Evolutionary conservation across 2,888 invertebrate species (phyloP).

Genomic region (Leptopterna dolabrata): DNA sequence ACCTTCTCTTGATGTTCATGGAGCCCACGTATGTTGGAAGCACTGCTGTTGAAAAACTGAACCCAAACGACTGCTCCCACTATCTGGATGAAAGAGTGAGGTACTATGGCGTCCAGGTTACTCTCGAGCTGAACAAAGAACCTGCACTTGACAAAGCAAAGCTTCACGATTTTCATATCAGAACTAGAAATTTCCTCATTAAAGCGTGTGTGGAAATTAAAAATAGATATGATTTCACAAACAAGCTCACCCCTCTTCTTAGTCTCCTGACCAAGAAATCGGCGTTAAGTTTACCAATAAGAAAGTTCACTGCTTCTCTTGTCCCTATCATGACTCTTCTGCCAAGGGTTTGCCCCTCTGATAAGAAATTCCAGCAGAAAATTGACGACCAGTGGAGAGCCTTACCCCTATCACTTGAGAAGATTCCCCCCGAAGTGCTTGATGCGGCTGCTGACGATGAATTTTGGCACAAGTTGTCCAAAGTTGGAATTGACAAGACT

Average conservation of each 20-base stretch:
- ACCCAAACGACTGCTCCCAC: neutral
- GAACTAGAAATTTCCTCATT: conserved; percentile 20
- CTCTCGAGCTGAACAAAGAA: neutral
- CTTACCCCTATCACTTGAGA: neutral
- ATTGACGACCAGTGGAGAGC: conserved; percentile 12
- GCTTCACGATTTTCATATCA: neutral
- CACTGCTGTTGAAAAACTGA: neutral
- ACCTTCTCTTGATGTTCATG: conserved; percentile 3
- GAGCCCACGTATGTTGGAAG: neutral
- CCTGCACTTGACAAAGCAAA: neutral
- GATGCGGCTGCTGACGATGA: neutral
- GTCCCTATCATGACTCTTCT: neutral
- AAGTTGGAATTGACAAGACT: neutral
- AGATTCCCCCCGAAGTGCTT: neutral
- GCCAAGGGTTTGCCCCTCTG: neutral
- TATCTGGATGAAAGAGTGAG: neutral
- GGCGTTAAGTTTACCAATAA: neutral
- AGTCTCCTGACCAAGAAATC: neutral
- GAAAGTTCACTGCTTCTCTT: conserved; percentile 18
- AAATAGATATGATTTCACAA: conserved; percentile 4
- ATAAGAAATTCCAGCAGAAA: neutral
- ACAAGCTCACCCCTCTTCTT: neutral
- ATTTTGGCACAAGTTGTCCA: conserved; percentile 1
- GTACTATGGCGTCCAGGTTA: neutral
- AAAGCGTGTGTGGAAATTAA: conserved; percentile 12